Evolutionary conservation across 2,797 vertebrate genomes (phyloP), one percentile per base, ranked within the genome.

Genomic region (Phrynocephalus forsythii): DNA sequence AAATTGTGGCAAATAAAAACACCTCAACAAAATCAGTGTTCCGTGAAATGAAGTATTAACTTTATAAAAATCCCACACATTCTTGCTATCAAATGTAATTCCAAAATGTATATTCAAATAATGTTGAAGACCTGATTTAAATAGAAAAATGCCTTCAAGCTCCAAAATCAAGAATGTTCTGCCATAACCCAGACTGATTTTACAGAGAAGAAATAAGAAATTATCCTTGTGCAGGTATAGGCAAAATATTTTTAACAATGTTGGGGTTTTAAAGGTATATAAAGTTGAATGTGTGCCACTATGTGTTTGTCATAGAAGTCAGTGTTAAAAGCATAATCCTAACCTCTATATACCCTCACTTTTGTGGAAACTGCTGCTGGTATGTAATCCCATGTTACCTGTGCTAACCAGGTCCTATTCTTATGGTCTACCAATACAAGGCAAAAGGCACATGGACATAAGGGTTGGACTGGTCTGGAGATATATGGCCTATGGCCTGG

Each of bases 11-110:
- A 90, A 79, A 86, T 56, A 87, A 90, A 93, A 91, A 87, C 15
- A 79, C 83, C 92, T 94, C 90, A 84, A 91, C 68, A 87, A 92
- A 94, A 95, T 4, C 72, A 91, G 71, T 88, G 88, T 93, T 92
- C 91, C 91, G 82, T 94, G 87, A 94, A 94, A 91, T 81, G 77
- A 84, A 92, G 84, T 83, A 87, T 92, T 83, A 90, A 67, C 56
- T 92, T 91, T 82, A 85, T 86, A 78, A 50, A 3, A 68, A 50
- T 3, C 18, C 52, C 68, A 22, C 20, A 92, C 87, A 75, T 78
- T 79, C 88, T 71, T 83, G 85, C 77, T 91, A 89, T 93, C 89
- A 92, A 94, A 94, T 93, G 91, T 33, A 86, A 80, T 93, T 88
- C 90, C 79, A 91, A 91, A 93, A 92, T 56, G 66, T 89, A 80